Evolutionary conservation across 2,888 invertebrate genomes (phyloP).

Genomic region (Chesias legatella): DNA sequence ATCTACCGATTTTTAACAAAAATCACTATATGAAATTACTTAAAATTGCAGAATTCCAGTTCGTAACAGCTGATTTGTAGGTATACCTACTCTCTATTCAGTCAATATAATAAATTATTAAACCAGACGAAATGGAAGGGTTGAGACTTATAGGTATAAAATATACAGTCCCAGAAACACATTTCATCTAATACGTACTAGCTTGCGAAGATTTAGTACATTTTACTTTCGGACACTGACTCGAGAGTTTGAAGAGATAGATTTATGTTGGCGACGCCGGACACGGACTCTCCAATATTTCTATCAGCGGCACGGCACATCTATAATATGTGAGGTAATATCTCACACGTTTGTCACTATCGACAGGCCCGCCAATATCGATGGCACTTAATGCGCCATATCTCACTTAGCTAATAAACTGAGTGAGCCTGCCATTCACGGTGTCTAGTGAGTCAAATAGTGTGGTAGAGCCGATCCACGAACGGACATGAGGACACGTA

Average conservation of each 20-base stretch:
- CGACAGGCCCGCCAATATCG: slow-evolving; percentile 27
- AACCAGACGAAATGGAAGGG: too few species aligned
- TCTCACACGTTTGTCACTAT: slow-evolving; percentile 25
- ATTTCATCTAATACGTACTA: slow-evolving; percentile 39
- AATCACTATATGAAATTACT: too few species aligned
- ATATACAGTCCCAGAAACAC: slow-evolving; percentile 20
- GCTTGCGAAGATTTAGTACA: slow-evolving; percentile 46
- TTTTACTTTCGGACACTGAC: slow-evolving; percentile 39
- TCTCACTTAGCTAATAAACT: slow-evolving; percentile 10
- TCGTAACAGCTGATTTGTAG: too few species aligned
- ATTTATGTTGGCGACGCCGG: slow-evolving; percentile 52
- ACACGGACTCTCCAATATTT: slow-evolving; percentile 35
- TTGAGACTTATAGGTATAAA: background rate
- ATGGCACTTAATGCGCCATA: slow-evolving; percentile 26
- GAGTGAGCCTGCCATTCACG: slow-evolving; percentile 1
- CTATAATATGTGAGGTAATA: slow-evolving; percentile 18
- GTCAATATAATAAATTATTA: too few species aligned
- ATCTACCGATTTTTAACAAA: too few species aligned
- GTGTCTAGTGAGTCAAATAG: slow-evolving; percentile 14
- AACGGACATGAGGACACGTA: slow-evolving; percentile 58
- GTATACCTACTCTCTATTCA: too few species aligned
- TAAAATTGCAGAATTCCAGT: too few species aligned
- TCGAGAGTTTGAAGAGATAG: slow-evolving; percentile 38
- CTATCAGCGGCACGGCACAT: slow-evolving; percentile 26
- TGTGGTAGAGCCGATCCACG: slow-evolving; percentile 41